Conservation (phyloP, 2,113 vertebrate genomes). For the Malurus melanocephalus region DNA sequence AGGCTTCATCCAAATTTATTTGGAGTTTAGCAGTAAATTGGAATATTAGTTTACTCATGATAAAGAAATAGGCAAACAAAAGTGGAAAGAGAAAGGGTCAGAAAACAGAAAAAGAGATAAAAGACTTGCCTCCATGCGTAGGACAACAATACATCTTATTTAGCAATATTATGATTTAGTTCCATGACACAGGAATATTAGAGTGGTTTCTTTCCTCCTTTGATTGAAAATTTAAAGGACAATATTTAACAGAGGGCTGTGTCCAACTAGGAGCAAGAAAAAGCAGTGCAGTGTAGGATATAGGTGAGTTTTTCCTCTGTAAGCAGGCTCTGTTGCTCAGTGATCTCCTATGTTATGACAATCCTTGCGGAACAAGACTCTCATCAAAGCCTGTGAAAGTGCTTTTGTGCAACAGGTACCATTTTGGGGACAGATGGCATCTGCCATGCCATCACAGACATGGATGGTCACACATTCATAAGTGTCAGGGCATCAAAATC, state of each 20-base stretch:
- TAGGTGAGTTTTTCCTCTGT: background rate
- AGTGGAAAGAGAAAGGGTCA: background rate
- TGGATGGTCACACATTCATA: background rate
- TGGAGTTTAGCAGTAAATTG: background rate
- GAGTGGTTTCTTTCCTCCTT: background rate
- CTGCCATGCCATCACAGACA: background rate
- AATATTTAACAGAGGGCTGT: background rate
- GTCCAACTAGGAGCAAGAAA: background rate
- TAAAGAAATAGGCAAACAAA: background rate
- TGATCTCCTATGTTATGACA: background rate
- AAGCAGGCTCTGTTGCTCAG: background rate
- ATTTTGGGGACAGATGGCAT: background rate
- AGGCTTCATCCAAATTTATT: background rate
- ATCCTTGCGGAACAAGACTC: background rate
- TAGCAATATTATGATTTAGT: background rate
- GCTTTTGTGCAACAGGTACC: background rate
- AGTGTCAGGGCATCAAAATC: background rate
- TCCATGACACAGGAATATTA: background rate
- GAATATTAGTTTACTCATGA: background rate
- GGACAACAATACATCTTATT: background rate
- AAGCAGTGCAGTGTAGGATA: background rate
- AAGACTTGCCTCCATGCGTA: background rate
- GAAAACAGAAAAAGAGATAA: background rate
- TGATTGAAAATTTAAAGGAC: background rate
- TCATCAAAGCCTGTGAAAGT: background rate